phyloP scores from a whole-genome alignment of 1,140 invertebrate genomes.

The Gonioctena quinquepunctata region DNA sequence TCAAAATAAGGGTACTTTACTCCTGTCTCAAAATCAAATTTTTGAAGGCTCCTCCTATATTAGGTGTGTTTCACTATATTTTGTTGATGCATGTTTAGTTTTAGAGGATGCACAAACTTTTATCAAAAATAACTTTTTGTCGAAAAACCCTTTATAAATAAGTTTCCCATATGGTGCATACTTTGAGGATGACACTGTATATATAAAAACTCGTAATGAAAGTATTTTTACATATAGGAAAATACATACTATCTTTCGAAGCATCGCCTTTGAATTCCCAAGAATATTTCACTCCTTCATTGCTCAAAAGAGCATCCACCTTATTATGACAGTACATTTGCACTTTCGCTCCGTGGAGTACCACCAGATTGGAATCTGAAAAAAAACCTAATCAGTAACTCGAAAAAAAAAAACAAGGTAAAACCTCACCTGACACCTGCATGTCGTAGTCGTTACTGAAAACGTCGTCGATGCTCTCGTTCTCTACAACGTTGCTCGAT shows the following conservation, averaged over 20 bases:
- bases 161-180: too few relatives aligned
- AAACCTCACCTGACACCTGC: not conserved
- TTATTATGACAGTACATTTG: slow-evolving; percentile 27
- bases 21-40: too few relatives aligned
- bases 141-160: too few relatives aligned
- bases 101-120: too few relatives aligned
- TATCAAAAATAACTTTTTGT: too few relatives aligned
- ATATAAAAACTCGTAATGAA: too few relatives aligned
- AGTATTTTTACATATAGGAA: too few relatives aligned
- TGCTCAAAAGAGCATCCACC: slow-evolving; percentile 13
- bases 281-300: slow-evolving; percentile 10
- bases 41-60: too few relatives aligned
- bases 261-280: slow-evolving; percentile 8
- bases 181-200: too few relatives aligned
- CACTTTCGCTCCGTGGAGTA: slow-evolving; percentile 10
- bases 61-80: too few relatives aligned
- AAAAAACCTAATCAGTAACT: not conserved
- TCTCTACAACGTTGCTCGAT: slow-evolving; percentile 5
- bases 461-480: slow-evolving; percentile 16
- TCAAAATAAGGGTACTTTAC: too few relatives aligned
- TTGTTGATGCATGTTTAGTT: too few relatives aligned
- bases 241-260: not conserved
- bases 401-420: not conserved
- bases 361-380: slow-evolving; percentile 26
- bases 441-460: slow-evolving; percentile 9